phyloP scores from a whole-genome alignment of 2,113 vertebrate genomes.

The Alligator mississippiensis region DNA sequence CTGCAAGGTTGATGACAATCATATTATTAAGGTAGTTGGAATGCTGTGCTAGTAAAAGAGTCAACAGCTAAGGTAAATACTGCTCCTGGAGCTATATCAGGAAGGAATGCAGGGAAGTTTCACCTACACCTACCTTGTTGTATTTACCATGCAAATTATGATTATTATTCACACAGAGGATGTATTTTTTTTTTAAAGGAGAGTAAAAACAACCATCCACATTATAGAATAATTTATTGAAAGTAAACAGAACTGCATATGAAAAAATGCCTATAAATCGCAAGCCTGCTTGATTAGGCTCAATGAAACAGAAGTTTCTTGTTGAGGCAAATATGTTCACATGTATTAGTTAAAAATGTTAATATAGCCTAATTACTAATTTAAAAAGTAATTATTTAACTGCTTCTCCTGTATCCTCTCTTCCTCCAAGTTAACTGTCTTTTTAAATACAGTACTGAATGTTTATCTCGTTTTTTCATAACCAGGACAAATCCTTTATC shows the following conservation, averaged over 20 bases:
- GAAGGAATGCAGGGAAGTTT: slow-evolving; percentile 3
- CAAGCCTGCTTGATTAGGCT: background rate
- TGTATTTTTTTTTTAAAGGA: background rate
- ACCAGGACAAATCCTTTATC: background rate
- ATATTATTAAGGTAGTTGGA: slow-evolving; percentile 28
- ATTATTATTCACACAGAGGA: slow-evolving; percentile 12
- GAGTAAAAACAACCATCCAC: background rate
- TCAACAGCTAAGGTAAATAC: slow-evolving; percentile 33
- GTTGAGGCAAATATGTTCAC: background rate
- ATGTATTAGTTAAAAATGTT: background rate
- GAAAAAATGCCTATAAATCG: background rate
- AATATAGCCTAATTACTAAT: background rate
- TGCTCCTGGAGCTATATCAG: background rate
- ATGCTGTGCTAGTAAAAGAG: slow-evolving; percentile 38
- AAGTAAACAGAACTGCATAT: background rate
- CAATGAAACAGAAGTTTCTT: background rate
- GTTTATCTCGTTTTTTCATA: background rate
- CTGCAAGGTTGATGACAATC: background rate
- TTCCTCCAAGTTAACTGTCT: background rate
- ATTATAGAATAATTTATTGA: background rate
- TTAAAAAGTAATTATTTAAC: background rate
- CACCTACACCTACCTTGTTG: background rate
- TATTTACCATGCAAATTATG: background rate
- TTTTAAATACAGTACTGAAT: background rate
- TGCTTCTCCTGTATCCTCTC: background rate